These are phyloP conservation scores for Platynereis dumerilii DNA, from an alignment of 2,888 invertebrate genomes.

Conservation along the genomic window DNA sequence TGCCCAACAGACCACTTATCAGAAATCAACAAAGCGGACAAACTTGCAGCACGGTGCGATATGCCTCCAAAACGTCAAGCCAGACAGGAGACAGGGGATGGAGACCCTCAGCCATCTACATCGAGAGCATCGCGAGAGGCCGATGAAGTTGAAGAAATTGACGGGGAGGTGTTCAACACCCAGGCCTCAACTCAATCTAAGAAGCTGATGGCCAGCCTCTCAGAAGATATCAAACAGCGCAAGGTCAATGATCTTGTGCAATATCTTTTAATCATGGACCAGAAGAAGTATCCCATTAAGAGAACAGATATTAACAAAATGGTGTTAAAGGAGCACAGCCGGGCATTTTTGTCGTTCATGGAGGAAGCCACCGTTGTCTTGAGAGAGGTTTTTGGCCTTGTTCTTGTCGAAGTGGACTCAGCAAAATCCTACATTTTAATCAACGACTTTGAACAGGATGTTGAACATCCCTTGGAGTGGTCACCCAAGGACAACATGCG, in stretches of 20 bases:
- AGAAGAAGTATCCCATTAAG: slow-evolving; percentile 57
- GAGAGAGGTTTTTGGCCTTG: slow-evolving; percentile 46
- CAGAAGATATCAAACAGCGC: too few relatives aligned
- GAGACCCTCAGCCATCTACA: too few relatives aligned
- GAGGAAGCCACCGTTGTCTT: slow-evolving; percentile 37
- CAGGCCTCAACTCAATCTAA: too few relatives aligned
- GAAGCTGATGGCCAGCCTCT: too few relatives aligned
- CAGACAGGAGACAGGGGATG: too few relatives aligned
- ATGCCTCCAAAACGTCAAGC: too few relatives aligned
- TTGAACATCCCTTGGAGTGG: slow-evolving; percentile 7
- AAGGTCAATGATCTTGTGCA: slow-evolving; percentile 51
- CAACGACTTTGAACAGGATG: slow-evolving; percentile 45
- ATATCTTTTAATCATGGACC: slow-evolving; percentile 55
- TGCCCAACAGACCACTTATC: too few relatives aligned
- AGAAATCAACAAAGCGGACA: too few relatives aligned
- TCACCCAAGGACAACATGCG: slow-evolving; percentile 47
- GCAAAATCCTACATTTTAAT: slow-evolving; percentile 52
- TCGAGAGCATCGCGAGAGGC: too few relatives aligned
- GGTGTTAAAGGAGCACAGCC: slow-evolving; percentile 48
- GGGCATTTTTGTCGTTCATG: slow-evolving; percentile 44
- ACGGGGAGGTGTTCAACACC: too few relatives aligned
- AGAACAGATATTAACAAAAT: slow-evolving; percentile 57
- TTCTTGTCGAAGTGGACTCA: slow-evolving; percentile 47
- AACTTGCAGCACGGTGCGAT: too few relatives aligned
- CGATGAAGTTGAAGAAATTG: too few relatives aligned